Conservation (phyloP, 2,888 invertebrate genomes). For the Drosophila monieri region DNA sequence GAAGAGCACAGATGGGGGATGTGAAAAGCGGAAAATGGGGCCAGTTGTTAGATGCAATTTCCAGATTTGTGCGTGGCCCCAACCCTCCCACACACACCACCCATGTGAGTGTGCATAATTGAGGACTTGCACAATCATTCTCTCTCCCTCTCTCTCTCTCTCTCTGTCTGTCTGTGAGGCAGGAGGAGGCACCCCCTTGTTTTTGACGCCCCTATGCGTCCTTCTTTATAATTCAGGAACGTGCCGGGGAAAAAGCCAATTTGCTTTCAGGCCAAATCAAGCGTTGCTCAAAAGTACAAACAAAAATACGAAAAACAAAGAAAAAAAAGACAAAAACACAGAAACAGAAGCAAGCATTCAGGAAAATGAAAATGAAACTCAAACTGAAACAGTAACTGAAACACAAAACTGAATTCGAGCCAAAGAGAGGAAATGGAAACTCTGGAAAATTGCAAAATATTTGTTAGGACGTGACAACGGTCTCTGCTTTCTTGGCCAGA, state of each 20-base stretch:
- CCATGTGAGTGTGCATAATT: constrained; percentile 55
- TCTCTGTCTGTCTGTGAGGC: background rate
- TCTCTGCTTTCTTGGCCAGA: background rate
- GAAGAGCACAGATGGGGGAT: background rate
- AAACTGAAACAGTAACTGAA: background rate
- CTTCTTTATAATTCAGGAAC: constrained; percentile 38
- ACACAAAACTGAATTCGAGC: background rate
- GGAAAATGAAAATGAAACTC: background rate
- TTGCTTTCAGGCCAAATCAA: constrained; percentile 38
- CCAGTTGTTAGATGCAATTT: constrained; percentile 27
- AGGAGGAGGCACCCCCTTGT: background rate
- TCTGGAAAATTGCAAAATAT: constrained; percentile 54
- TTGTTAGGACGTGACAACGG: constrained; percentile 61
- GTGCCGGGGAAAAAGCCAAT: constrained; percentile 39
- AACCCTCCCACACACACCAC: background rate
- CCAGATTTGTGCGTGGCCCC: constrained; percentile 39
- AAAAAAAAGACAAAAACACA: background rate
- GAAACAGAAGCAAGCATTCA: background rate
- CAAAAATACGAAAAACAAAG: constrained; percentile 12
- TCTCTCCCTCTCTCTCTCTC: background rate
- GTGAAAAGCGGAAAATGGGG: constrained; percentile 1
- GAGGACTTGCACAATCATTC: constrained; percentile 35
- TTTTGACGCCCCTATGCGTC: background rate
- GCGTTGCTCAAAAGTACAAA: constrained; percentile 16
- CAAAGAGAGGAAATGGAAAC: constrained; percentile 12